phyloP scores from a whole-genome alignment of 2,797 vertebrate genomes.

The Molossus molossus region DNA sequence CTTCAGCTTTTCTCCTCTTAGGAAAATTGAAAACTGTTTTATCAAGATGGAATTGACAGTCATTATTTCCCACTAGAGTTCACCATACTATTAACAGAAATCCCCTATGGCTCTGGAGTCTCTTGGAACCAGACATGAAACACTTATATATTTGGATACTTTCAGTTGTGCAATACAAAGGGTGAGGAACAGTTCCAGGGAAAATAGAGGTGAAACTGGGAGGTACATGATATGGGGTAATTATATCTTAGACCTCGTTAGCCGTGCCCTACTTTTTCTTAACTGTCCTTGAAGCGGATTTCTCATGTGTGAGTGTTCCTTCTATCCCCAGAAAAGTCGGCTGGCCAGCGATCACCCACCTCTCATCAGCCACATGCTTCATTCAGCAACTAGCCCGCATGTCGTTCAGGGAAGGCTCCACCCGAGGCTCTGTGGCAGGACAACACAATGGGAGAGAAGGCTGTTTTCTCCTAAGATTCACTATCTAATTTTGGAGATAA shows the following conservation, averaged over 20 bases:
- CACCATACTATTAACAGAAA: slow-evolving; percentile 1
- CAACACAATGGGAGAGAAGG: not conserved
- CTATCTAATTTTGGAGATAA: not conserved
- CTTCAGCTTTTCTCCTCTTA: slow-evolving; percentile 8
- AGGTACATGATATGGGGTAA: not conserved
- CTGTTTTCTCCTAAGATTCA: not conserved
- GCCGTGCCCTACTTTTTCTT: not conserved
- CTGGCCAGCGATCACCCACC: not conserved
- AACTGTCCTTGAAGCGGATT: not conserved
- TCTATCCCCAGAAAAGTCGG: not conserved
- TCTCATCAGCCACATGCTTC: not conserved
- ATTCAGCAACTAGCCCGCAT: not conserved
- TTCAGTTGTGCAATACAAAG: not conserved
- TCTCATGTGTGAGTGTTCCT: not conserved
- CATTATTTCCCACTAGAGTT: not conserved
- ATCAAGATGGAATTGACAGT: not conserved
- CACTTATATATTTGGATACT: not conserved
- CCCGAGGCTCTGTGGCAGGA: not conserved
- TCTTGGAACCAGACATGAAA: not conserved
- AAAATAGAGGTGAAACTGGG: not conserved
- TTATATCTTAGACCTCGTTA: not conserved
- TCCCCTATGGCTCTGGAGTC: not conserved
- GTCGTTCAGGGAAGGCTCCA: not conserved
- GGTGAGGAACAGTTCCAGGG: not conserved
- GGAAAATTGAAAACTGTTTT: not conserved